phyloP scores from a whole-genome alignment of 1,140 invertebrate species.

The Drosophila ogumai region DNA sequence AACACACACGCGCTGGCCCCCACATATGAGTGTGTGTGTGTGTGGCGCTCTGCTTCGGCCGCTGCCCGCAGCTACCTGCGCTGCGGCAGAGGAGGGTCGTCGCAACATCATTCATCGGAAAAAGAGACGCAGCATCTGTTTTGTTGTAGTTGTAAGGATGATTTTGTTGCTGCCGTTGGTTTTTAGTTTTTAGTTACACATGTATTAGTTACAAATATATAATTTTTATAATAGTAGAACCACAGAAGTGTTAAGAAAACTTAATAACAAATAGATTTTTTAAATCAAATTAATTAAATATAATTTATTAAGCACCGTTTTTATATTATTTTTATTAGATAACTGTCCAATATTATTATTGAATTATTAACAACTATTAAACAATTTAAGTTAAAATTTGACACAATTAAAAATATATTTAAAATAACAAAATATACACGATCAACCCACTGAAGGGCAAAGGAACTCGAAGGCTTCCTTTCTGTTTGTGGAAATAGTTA shows the following conservation, averaged over 20 bases:
- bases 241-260: background rate
- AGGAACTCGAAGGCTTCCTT: too few relatives aligned
- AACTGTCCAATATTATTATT: too few relatives aligned
- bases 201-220: background rate
- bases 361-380: too few relatives aligned
- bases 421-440: too few relatives aligned
- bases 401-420: too few relatives aligned
- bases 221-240: background rate
- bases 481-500: too few relatives aligned
- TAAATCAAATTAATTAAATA: too few relatives aligned
- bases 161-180: slow-evolving; percentile 17
- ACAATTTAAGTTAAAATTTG: too few relatives aligned
- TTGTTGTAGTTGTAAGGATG: slow-evolving; percentile 40
- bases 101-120: slow-evolving; percentile 73
- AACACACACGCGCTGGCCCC: slow-evolving; percentile 43
- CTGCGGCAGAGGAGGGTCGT: slow-evolving; percentile 46
- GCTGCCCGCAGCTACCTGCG: slow-evolving; percentile 32
- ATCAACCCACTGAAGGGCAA: too few relatives aligned
- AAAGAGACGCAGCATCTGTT: slow-evolving; percentile 63
- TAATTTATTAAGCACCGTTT: too few relatives aligned
- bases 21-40: slow-evolving; percentile 30
- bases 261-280: background rate
- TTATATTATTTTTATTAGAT: too few relatives aligned
- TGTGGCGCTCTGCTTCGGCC: slow-evolving; percentile 47
- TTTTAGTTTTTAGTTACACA: background rate